phyloP scores from a whole-genome alignment of 2,113 vertebrate genomes.

The Melanerpes formicivorus region DNA sequence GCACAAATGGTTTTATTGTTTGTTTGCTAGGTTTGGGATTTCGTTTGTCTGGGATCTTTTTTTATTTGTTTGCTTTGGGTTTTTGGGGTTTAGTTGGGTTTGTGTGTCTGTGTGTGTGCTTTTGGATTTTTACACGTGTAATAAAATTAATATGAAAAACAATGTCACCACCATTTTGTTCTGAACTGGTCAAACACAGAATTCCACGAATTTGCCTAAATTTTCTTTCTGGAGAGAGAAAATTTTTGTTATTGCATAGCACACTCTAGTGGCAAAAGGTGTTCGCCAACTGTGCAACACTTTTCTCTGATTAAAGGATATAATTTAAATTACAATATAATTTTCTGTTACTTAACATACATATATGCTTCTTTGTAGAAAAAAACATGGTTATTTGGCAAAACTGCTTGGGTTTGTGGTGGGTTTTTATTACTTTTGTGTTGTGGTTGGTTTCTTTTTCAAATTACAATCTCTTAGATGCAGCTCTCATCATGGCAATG shows the following conservation, averaged over 20 bases:
- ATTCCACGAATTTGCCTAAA: conserved; percentile 67
- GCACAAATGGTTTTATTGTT: background rate
- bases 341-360: background rate
- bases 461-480: background rate
- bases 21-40: background rate
- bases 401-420: background rate
- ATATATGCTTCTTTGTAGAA: background rate
- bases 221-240: background rate
- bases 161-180: conserved; percentile 63
- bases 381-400: background rate
- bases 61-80: no score
- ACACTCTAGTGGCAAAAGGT: conserved; percentile 61
- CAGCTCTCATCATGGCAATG: background rate
- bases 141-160: conserved; percentile 59
- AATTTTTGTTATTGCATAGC: conserved; percentile 53
- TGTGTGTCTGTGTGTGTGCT: background rate
- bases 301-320: background rate
- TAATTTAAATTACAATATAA: background rate
- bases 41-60: no score
- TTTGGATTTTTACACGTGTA: background rate
- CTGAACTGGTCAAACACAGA: conserved; percentile 64
- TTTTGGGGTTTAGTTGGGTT: background rate
- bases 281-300: background rate
- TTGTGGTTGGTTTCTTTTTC: background rate
- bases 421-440: background rate